Percentiles rank a stretch among this genome's conserved stretches.
Evolutionary conservation across 2,797 vertebrate genomes (phyloP).

Genomic region (Microctenopoma stevenorrisi): DNA sequence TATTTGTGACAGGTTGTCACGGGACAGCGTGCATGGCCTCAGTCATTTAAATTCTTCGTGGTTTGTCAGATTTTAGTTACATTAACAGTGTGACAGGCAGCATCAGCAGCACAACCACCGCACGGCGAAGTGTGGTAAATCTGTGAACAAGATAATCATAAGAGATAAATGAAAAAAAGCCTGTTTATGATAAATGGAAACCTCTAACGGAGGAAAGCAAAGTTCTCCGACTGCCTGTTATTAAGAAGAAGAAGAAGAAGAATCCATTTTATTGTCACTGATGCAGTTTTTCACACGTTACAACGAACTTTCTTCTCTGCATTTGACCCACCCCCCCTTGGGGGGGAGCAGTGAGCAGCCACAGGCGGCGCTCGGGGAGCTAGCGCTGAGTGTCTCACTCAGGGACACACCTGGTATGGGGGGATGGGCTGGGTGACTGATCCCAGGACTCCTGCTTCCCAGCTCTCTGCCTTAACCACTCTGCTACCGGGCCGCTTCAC

Average conservation of each 20-base stretch:
- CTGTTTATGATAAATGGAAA: slow-evolving; percentile 2
- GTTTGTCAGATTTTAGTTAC: slow-evolving; percentile 16
- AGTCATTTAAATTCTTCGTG: slow-evolving; percentile 12
- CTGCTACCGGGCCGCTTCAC: no score
- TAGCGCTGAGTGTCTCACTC: no score
- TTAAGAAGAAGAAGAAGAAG: not conserved
- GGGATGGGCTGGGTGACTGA: no score
- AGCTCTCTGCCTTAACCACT: no score
- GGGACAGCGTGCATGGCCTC: not conserved
- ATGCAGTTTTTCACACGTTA: no score
- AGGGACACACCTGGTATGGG: no score
- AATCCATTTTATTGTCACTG: no score
- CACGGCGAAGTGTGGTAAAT: not conserved
- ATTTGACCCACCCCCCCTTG: no score
- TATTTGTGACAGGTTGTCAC: slow-evolving; percentile 45
- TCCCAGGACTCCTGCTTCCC: no score
- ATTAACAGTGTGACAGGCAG: slow-evolving; percentile 10
- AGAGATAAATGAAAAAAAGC: slow-evolving; percentile 11
- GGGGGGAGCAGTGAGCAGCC: no score
- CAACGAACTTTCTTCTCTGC: no score
- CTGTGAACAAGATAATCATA: not conserved
- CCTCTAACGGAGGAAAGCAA: slow-evolving; percentile 10
- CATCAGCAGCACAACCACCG: not conserved
- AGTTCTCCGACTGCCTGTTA: slow-evolving; percentile 20
- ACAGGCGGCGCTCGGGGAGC: no score